Evolutionary conservation across 1,140 invertebrate genomes (phyloP).

Genomic region (Diprion similis): DNA sequence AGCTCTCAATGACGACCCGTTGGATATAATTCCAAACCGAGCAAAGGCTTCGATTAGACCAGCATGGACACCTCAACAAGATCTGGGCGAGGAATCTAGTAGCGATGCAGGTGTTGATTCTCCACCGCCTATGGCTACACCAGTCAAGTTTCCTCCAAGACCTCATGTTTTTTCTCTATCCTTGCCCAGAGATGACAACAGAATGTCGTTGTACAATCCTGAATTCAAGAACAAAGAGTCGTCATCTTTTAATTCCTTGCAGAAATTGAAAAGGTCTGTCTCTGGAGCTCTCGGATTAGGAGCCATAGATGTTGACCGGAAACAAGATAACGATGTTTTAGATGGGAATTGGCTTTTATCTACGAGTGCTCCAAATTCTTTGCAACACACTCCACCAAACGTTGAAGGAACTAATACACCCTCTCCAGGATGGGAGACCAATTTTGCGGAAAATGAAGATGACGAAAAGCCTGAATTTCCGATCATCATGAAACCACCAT

Average conservation of each 20-base stretch:
- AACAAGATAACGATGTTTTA: conserved; percentile 33
- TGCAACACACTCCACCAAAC: conserved; percentile 66
- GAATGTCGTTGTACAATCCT: conserved; percentile 61
- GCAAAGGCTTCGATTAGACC: conserved; percentile 41
- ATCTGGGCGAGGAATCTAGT: conserved; percentile 72
- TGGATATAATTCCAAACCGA: conserved; percentile 44
- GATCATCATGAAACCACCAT: conserved; percentile 57
- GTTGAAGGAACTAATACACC: conserved; percentile 28
- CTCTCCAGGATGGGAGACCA: conserved; percentile 40
- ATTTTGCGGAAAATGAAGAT: conserved; percentile 47
- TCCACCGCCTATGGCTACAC: conserved; percentile 41
- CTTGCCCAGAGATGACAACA: conserved; percentile 70
- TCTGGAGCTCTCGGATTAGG: conserved; percentile 68
- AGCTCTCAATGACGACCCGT: conserved; percentile 54
- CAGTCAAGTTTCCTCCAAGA: conserved; percentile 68
- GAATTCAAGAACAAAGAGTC: conserved; percentile 62
- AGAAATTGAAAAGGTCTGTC: conserved; percentile 73
- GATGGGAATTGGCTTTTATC: conserved; percentile 80
- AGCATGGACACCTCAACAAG: conserved; percentile 84
- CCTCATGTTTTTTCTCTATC: conserved; percentile 77
- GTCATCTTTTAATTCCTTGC: conserved; percentile 69
- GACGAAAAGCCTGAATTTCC: conserved; percentile 46
- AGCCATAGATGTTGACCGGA: conserved; percentile 36
- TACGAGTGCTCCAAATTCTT: conserved; percentile 78
- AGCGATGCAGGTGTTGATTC: conserved; percentile 69